Conservation (phyloP, 2,888 invertebrate species). For the Cheilosia grossa region DNA sequence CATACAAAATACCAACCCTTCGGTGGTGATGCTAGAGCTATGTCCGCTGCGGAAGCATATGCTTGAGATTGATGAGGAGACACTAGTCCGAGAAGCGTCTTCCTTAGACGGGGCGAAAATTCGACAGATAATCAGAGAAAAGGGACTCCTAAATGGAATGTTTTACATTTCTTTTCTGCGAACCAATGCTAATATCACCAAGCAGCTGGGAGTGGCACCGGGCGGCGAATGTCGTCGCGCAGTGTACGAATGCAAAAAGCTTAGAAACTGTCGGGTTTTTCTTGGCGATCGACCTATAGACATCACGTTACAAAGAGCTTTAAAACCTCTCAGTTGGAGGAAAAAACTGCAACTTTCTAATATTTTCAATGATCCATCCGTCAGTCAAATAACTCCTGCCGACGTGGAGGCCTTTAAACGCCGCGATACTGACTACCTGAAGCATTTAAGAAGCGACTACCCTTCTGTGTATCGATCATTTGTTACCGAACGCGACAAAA, state of each 20-base stretch:
- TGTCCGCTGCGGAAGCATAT: conserved; percentile 93
- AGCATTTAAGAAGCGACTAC: conserved; percentile 89
- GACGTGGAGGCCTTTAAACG: conserved; percentile 96
- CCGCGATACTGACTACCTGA: conserved; percentile 83
- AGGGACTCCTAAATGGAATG: conserved; percentile 85
- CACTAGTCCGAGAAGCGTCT: conserved; percentile 91
- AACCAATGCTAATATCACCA: conserved; percentile 94
- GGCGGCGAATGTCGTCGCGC: conserved; percentile 97
- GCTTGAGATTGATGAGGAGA: conserved; percentile 93
- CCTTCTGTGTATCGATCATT: conserved; percentile 94
- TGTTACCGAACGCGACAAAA: conserved; percentile 95
- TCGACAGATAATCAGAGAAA: conserved; percentile 76
- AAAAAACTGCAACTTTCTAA: conserved; percentile 86
- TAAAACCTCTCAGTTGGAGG: conserved; percentile 91
- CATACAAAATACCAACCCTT: conserved; percentile 83
- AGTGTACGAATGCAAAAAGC: conserved; percentile 88
- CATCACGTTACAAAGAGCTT: conserved; percentile 93
- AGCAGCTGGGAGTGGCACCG: conserved; percentile 96
- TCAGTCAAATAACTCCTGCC: conserved; percentile 84
- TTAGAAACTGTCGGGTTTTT: conserved; percentile 89
- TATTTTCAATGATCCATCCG: conserved; percentile 46
- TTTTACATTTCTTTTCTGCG: conserved; percentile 93
- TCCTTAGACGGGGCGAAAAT: conserved; percentile 90
- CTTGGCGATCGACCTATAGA: conserved; percentile 96
- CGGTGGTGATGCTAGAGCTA: conserved; percentile 94